Percentiles rank a stretch among this genome's conserved stretches.
phyloP scores from a whole-genome alignment of 2,888 invertebrate genomes.

The Pinctada fucata region DNA sequence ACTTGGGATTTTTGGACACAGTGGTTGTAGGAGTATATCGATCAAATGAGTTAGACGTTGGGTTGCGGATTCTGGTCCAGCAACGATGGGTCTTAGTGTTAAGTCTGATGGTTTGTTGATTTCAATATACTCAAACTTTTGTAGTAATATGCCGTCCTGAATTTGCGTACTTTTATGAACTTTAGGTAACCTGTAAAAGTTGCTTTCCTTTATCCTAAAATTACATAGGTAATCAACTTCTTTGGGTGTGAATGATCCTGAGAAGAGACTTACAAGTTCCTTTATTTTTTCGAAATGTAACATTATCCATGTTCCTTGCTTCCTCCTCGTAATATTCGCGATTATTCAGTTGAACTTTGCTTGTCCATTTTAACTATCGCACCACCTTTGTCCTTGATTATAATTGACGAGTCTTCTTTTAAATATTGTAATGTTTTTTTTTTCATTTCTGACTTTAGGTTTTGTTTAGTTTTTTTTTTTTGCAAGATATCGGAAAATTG shows the following conservation, averaged over 20 bases:
- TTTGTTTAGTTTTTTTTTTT: no score
- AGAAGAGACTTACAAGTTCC: not conserved
- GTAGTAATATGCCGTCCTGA: not conserved
- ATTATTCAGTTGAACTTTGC: not conserved
- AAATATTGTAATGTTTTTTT: not conserved
- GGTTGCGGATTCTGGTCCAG: conserved; percentile 15
- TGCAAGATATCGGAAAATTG: no score
- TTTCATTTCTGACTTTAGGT: no score
- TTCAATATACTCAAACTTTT: not conserved
- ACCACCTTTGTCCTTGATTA: conserved; percentile 10
- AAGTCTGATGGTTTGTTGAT: not conserved
- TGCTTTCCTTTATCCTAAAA: not conserved
- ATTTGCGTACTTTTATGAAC: not conserved
- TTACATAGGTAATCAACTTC: not conserved
- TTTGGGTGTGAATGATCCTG: not conserved
- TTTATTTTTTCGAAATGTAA: no score
- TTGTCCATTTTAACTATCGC: conserved; percentile 13
- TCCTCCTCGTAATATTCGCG: not conserved
- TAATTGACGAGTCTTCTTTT: no score
- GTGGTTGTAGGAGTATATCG: no score
- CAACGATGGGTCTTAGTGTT: conserved; percentile 16
- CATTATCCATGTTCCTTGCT: not conserved
- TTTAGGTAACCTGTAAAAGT: not conserved
- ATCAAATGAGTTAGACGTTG: no score
- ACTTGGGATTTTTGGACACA: conserved; percentile 4